phyloP scores from a whole-genome alignment of 1,140 invertebrate species.

The Lasioglossum baleicum region DNA sequence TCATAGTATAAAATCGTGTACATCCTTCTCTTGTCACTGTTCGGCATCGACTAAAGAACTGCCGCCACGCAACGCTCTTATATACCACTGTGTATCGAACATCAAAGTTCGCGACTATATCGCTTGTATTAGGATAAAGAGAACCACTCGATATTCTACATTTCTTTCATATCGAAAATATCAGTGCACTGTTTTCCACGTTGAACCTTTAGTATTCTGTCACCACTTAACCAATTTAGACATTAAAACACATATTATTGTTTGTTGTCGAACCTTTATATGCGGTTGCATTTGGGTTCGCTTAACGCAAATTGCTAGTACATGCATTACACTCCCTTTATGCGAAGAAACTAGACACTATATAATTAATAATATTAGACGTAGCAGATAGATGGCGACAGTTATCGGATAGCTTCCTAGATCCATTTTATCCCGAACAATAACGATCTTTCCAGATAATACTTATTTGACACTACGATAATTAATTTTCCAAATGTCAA shows the following conservation, averaged over 20 bases:
- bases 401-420: background rate
- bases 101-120: slow-evolving; percentile 4
- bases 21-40: slow-evolving; percentile 43
- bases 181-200: background rate
- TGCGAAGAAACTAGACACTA: background rate
- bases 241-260: background rate
- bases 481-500: background rate
- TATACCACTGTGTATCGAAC: slow-evolving; percentile 23
- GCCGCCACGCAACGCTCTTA: slow-evolving; percentile 32
- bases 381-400: slow-evolving; percentile 29
- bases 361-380: slow-evolving; percentile 23
- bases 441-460: background rate
- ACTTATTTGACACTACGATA: background rate
- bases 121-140: slow-evolving; percentile 29
- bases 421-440: slow-evolving; percentile 1
- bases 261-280: too few relatives aligned
- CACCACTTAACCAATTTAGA: background rate
- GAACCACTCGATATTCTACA: background rate
- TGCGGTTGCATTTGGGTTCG: background rate
- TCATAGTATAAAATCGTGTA: slow-evolving; percentile 1
- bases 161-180: background rate
- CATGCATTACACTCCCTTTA: slow-evolving; percentile 10
- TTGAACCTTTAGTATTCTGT: background rate
- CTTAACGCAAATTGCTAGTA: slow-evolving; percentile 20
- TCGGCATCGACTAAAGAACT: slow-evolving; percentile 44